Conservation (phyloP, 2,888 invertebrate genomes). For the Caenorhabditis angaria region DNA sequence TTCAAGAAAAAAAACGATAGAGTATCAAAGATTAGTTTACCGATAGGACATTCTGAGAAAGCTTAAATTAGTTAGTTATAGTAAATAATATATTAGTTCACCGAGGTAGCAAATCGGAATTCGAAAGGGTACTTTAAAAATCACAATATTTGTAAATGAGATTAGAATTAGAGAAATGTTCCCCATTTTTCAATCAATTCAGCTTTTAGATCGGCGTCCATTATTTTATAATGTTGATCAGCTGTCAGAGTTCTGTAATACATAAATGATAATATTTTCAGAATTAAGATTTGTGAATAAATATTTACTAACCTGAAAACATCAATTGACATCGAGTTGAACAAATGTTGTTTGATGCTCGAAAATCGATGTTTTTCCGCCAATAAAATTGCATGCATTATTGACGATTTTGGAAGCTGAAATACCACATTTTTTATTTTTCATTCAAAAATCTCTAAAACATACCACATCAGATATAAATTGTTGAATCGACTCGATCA, state of each 20-base stretch:
- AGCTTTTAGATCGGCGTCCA: slow-evolving; percentile 47
- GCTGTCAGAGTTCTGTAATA: slow-evolving; percentile 33
- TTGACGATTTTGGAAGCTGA: slow-evolving; percentile 37
- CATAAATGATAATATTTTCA: slow-evolving; percentile 9
- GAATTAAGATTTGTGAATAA: slow-evolving; percentile 29
- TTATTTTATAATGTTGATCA: slow-evolving; percentile 41
- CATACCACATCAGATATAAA: slow-evolving; percentile 17
- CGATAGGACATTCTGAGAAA: background rate
- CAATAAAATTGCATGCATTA: slow-evolving; percentile 50
- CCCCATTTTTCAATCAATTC: slow-evolving; percentile 57
- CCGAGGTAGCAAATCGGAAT: slow-evolving; percentile 2
- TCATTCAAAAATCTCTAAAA: background rate
- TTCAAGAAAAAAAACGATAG: background rate
- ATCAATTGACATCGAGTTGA: slow-evolving; percentile 46
- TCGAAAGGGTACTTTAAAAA: background rate
- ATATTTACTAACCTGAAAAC: slow-evolving; percentile 32
- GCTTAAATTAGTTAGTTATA: background rate
- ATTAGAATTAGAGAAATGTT: slow-evolving; percentile 34
- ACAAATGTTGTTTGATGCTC: slow-evolving; percentile 31
- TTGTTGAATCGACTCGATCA: background rate
- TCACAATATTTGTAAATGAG: slow-evolving; percentile 1
- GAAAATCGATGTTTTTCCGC: slow-evolving; percentile 37
- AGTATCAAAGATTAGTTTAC: background rate
- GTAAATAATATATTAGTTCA: background rate
- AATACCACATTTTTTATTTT: slow-evolving; percentile 5